Evolutionary conservation across 2,888 invertebrate genomes (phyloP).

Genomic region (Ichneumon xanthorius): DNA sequence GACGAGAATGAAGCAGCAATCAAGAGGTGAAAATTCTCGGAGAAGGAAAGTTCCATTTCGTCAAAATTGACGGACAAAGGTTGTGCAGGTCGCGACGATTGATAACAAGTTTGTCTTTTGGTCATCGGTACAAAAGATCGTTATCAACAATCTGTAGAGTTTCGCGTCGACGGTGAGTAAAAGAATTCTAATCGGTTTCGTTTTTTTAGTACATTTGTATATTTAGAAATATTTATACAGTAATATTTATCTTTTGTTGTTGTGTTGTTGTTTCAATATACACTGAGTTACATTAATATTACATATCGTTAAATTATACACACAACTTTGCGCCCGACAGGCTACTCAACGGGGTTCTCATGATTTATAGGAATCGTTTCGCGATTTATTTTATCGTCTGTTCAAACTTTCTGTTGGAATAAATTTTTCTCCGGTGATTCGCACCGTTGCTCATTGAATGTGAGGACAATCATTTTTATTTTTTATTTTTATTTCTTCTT

Average conservation of each 20-base stretch:
- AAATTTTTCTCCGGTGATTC: slow-evolving; percentile 20
- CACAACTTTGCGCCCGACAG: slow-evolving; percentile 77
- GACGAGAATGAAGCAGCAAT: too few species aligned
- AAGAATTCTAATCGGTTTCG: background rate
- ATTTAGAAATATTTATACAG: slow-evolving; percentile 84
- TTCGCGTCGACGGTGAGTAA: background rate
- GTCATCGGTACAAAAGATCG: background rate
- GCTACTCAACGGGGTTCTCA: slow-evolving; percentile 75
- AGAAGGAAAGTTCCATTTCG: too few species aligned
- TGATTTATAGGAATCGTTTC: slow-evolving; percentile 75
- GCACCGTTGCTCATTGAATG: slow-evolving; percentile 50
- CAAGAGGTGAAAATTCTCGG: too few species aligned
- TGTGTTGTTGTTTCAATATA: slow-evolving; percentile 76
- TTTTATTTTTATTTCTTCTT: slow-evolving; percentile 24
- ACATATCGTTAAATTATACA: slow-evolving; percentile 80
- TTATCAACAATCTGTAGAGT: slow-evolving; percentile 2
- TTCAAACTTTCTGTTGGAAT: slow-evolving; percentile 17
- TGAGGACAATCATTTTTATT: slow-evolving; percentile 41
- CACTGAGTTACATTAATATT: slow-evolving; percentile 83
- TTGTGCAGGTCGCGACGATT: too few species aligned
- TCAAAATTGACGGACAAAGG: too few species aligned
- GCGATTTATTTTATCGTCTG: slow-evolving; percentile 70
- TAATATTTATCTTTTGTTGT: slow-evolving; percentile 69
- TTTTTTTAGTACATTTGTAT: slow-evolving; percentile 79
- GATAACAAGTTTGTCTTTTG: background rate